phyloP scores from a whole-genome alignment of 2,888 invertebrate genomes.

The Erannis defoliaria region DNA sequence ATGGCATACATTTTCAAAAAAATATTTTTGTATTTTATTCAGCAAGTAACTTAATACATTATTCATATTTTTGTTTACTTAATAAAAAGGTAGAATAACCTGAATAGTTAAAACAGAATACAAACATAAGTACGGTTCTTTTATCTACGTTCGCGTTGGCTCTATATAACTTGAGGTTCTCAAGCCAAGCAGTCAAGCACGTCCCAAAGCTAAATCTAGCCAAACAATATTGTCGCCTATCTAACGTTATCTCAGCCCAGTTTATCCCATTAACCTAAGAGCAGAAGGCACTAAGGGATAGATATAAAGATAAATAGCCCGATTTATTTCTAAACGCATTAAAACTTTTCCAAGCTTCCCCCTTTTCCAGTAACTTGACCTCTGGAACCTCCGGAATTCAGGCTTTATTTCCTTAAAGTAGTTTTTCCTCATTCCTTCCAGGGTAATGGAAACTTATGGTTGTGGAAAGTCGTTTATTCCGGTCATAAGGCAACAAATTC shows the following conservation, averaged over 20 bases:
- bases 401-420: constrained; percentile 48
- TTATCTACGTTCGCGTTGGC: background rate
- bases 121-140: no score
- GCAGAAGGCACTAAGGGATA: constrained; percentile 55
- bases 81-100: no score
- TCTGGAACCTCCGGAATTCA: constrained; percentile 50
- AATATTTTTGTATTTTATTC: no score
- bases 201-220: constrained; percentile 8
- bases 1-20: no score
- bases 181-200: background rate
- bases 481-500: constrained; percentile 31
- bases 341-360: constrained; percentile 66
- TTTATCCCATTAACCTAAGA: constrained; percentile 43
- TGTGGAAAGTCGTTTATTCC: constrained; percentile 37
- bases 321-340: constrained; percentile 78
- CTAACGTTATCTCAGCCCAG: constrained; percentile 33
- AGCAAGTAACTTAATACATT: no score
- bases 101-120: no score
- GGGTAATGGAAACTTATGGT: constrained; percentile 47
- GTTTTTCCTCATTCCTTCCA: constrained; percentile 47
- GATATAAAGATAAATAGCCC: constrained; percentile 76
- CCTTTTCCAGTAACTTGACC: constrained; percentile 56
- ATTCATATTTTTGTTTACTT: no score
- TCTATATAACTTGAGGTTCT: background rate
- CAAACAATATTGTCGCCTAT: constrained; percentile 10